phyloP scores from a whole-genome alignment of 2,113 vertebrate genomes.

The Aspidoscelis tigris region DNA sequence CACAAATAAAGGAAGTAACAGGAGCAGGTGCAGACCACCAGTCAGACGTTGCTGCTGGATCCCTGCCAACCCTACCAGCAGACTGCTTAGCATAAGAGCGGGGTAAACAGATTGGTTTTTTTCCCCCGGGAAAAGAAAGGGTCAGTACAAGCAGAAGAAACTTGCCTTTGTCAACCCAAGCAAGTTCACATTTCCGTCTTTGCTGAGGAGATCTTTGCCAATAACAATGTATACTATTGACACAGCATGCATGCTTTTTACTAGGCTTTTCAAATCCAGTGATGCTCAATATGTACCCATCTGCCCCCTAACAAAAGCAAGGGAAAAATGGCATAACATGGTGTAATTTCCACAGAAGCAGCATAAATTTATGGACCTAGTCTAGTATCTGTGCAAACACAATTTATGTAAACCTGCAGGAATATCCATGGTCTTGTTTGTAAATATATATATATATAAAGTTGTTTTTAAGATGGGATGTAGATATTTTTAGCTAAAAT shows the following conservation, averaged over 20 bases:
- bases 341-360: background rate
- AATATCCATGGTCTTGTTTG: background rate
- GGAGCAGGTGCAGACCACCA: constrained; percentile 9
- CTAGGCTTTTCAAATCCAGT: background rate
- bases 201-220: background rate
- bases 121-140: background rate
- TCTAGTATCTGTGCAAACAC: background rate
- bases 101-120: background rate
- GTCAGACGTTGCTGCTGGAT: background rate
- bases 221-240: no score
- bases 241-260: background rate
- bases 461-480: no score
- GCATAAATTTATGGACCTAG: background rate
- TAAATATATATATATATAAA: no score
- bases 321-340: background rate
- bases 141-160: background rate
- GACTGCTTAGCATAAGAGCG: background rate
- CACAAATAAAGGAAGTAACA: constrained; percentile 3
- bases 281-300: background rate
- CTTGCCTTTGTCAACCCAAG: constrained; percentile 8
- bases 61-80: constrained; percentile 4
- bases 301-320: background rate
- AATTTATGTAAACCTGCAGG: background rate
- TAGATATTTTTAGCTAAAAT: background rate
- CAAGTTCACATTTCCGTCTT: constrained; percentile 20